Conservation (phyloP, 2,797 vertebrate species). For the Acanthopagrus latus region DNA sequence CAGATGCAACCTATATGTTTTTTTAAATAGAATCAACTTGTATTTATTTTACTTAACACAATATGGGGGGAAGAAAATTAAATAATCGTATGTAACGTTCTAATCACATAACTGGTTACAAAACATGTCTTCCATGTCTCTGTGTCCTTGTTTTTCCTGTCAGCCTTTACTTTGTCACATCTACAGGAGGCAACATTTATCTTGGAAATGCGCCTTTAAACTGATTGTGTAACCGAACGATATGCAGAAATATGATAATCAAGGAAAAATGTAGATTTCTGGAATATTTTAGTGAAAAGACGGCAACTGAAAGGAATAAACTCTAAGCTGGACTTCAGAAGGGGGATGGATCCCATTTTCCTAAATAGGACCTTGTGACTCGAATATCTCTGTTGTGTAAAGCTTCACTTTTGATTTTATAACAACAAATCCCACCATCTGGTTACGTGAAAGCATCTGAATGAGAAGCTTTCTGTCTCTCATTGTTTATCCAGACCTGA, state of each 20-base stretch:
- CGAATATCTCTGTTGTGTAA: slow-evolving; percentile 23
- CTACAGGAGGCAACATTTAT: not conserved
- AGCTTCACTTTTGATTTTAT: slow-evolving; percentile 27
- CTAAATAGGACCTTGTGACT: not conserved
- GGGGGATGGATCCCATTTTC: not conserved
- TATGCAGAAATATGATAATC: slow-evolving; percentile 3
- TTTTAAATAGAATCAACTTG: not conserved
- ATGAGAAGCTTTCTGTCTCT: slow-evolving; percentile 44
- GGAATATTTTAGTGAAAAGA: not conserved
- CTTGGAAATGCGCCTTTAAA: not conserved
- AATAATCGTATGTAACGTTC: not conserved
- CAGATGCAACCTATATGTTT: not conserved
- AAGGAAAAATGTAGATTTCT: not conserved
- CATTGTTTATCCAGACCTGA: slow-evolving; percentile 78
- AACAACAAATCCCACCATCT: slow-evolving; percentile 44
- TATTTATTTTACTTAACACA: no score
- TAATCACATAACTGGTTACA: not conserved
- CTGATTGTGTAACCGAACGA: not conserved
- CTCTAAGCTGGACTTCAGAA: not conserved
- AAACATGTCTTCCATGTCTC: not conserved
- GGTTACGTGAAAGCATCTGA: slow-evolving; percentile 37
- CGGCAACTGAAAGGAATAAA: not conserved
- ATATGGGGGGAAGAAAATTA: no score
- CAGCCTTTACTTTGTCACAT: not conserved
- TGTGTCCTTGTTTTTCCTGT: not conserved